Percentiles rank a stretch among this genome's conserved stretches.
Conservation (phyloP, 1,140 invertebrate genomes). For the Dreissena rostriformis region DNA sequence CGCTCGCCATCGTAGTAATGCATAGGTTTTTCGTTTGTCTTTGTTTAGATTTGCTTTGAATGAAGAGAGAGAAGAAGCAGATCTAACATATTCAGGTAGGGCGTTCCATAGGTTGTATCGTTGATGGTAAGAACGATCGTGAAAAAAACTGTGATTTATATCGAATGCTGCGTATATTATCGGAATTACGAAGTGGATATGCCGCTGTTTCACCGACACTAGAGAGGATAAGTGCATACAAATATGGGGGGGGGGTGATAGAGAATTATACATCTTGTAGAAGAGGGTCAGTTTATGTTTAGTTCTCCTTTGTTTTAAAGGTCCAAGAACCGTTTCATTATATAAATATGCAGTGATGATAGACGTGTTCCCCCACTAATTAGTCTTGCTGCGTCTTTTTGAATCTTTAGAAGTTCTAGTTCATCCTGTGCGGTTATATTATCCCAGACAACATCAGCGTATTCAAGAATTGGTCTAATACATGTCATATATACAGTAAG, state of each 20-base stretch:
- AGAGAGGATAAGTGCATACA: background rate
- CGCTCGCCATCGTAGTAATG: conserved; percentile 19
- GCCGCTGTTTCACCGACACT: background rate
- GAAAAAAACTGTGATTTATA: conserved; percentile 1
- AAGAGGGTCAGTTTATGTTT: conserved; percentile 43
- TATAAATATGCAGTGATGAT: background rate
- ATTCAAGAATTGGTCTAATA: too few species aligned
- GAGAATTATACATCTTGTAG: conserved; percentile 32
- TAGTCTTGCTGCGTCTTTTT: conserved; percentile 22
- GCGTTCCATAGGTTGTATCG: background rate
- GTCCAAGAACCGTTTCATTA: conserved; percentile 1
- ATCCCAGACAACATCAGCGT: too few species aligned
- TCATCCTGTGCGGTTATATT: conserved; percentile 1
- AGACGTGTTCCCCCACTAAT: conserved; percentile 40
- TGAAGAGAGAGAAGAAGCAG: background rate
- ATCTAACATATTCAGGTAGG: background rate
- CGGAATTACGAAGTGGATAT: conserved; percentile 2
- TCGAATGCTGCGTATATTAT: background rate
- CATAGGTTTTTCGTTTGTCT: too few species aligned
- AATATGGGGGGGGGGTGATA: conserved; percentile 10
- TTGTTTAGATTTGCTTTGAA: conserved; percentile 1
- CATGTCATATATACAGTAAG: too few species aligned
- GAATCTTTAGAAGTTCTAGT: conserved; percentile 36
- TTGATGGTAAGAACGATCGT: background rate
- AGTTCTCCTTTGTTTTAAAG: conserved; percentile 21